Conservation (phyloP, 2,797 vertebrate species). For the Gadopsis marmoratus region DNA sequence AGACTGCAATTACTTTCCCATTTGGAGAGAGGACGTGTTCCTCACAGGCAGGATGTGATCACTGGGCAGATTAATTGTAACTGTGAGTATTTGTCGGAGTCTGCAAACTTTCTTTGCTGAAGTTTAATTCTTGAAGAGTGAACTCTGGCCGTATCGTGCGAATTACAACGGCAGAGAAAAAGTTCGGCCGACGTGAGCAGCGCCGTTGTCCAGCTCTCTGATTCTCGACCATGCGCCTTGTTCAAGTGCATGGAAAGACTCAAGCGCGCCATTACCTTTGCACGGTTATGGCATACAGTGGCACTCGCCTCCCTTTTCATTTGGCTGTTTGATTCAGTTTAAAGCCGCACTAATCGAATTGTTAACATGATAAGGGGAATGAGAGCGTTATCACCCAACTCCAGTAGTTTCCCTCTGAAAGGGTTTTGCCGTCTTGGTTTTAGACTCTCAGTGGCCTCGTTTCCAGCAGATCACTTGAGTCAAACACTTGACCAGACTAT, state of each 20-base stretch:
- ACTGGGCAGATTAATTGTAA: conserved; percentile 83
- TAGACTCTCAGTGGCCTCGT: background rate
- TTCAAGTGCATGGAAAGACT: background rate
- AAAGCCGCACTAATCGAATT: background rate
- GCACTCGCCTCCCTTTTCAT: background rate
- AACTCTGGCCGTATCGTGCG: conserved; percentile 9
- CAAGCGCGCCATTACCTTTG: background rate
- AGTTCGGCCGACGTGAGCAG: conserved; percentile 21
- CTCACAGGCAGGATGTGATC: conserved; percentile 81
- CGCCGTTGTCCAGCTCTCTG: background rate
- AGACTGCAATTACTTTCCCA: conserved; percentile 88
- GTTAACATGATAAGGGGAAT: background rate
- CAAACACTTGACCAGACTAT: no score
- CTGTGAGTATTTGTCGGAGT: conserved; percentile 72
- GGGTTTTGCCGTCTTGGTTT: background rate
- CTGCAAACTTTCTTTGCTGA: conserved; percentile 65
- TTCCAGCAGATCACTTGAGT: background rate
- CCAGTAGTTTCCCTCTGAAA: background rate
- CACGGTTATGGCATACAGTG: background rate
- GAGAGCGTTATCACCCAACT: background rate
- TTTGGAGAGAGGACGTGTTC: conserved; percentile 83
- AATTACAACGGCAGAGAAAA: conserved; percentile 20
- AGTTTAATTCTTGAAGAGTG: conserved; percentile 51
- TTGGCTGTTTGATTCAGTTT: background rate
- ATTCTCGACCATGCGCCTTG: background rate